Evolutionary conservation across 2,797 vertebrate species (phyloP), one percentile per base, ranked within the genome.

Genomic region (Periparus ater): DNA sequence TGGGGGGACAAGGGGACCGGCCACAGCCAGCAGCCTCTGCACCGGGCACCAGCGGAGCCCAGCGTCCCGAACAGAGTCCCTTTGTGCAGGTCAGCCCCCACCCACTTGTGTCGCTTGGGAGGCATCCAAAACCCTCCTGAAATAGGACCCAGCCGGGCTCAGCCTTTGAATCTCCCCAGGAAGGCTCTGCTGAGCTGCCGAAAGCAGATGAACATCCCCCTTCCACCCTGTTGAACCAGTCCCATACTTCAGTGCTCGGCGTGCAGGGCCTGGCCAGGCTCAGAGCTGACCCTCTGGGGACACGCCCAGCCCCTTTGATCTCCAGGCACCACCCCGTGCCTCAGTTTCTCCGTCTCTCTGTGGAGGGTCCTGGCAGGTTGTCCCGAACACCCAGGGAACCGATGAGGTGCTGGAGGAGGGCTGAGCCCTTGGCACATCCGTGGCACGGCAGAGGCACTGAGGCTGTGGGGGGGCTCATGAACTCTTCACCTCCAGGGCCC

Each of bases 321-420:
- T 71, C 25, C 10, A 4, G 75, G 44, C 5, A 4, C n/a, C 0
- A 0, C 32, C 25, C 45, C 0, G 2, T 63, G 45, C 83, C 79
- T 93, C 92, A 57, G 79, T 76, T 85, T 94, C 72, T 74, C 50
- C 44, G 3, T 27, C 23, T 19, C 11, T 42, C 36, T 10, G 6
- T 53, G 50, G 17, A 55, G 22, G 48, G 57, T 84, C 62, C 40
- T 48, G 55, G n/a, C 57, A 47, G 55, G 32, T 34, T 54, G 26
- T 67, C 54, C 66, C 15, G 4, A 67, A 2, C 2, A 7, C 17
- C 6, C 4, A 3, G 26, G 42, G 17, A 84, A n/a, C 57, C 10
- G 0, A 9, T n/a, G 65, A 40, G 68, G 25, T n/a, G 26, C 53
- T 4, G 9, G 42, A 50, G 70, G 7, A 6, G 68, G 58, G 77